Evolutionary conservation across 2,113 vertebrate genomes (phyloP).

Genomic region (Brachionichthys hirsutus): DNA sequence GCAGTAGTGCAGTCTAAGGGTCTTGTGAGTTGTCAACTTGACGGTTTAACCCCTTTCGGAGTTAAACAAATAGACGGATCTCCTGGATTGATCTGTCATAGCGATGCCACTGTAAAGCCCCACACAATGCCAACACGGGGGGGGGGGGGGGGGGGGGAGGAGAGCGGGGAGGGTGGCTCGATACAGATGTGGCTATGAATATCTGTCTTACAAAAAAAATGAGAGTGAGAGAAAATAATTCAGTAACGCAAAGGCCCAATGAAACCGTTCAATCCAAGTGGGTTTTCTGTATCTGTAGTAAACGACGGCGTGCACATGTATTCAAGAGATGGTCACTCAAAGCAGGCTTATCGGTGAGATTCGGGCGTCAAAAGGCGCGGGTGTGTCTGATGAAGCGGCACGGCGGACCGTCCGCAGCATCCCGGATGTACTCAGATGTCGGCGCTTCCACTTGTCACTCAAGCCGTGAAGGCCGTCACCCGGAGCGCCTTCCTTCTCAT

Average conservation of each 20-base stretch:
- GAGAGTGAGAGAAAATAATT: too few species aligned
- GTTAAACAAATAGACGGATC: slow-evolving; percentile 78
- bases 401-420: slow-evolving; percentile 72
- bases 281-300: neutral
- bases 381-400: neutral
- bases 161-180: slow-evolving; percentile 64
- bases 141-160: slow-evolving; percentile 68
- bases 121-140: slow-evolving; percentile 73
- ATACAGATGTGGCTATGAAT: slow-evolving; percentile 57
- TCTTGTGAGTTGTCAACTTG: slow-evolving; percentile 81
- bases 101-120: slow-evolving; percentile 70
- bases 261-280: neutral
- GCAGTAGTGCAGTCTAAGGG: slow-evolving; percentile 64
- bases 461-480: slow-evolving; percentile 76
- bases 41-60: slow-evolving; percentile 83
- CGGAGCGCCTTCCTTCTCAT: slow-evolving; percentile 84
- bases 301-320: neutral
- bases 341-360: too few species aligned
- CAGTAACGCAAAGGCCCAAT: too few species aligned
- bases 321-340: neutral
- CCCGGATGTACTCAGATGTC: slow-evolving; percentile 51
- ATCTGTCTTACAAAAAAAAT: neutral
- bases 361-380: slow-evolving; percentile 1
- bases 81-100: slow-evolving; percentile 73
- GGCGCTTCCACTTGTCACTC: slow-evolving; percentile 76